Evolutionary conservation across 2,888 invertebrate genomes (phyloP).

Genomic region (Yponomeuta plumbellus): DNA sequence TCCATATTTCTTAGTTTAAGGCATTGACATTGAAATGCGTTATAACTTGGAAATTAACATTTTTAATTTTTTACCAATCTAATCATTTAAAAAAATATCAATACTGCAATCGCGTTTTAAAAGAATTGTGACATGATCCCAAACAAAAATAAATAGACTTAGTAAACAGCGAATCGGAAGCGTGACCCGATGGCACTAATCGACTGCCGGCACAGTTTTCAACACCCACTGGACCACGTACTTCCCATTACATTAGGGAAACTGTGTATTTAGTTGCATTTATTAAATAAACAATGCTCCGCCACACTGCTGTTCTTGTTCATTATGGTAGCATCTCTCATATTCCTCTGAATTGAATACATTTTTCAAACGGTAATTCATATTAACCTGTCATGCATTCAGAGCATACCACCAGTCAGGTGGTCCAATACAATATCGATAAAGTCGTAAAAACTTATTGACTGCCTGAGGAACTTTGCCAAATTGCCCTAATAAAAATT

Average conservation of each 20-base stretch:
- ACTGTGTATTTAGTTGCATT: neutral
- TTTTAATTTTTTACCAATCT: too few species aligned
- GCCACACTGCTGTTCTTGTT: too few species aligned
- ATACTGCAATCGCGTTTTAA: too few species aligned
- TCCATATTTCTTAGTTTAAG: too few species aligned
- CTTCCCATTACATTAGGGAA: neutral
- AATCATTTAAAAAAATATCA: too few species aligned
- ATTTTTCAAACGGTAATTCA: too few species aligned
- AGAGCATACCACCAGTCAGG: too few species aligned
- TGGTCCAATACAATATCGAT: neutral
- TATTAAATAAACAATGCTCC: neutral
- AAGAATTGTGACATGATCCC: neutral
- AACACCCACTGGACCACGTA: neutral
- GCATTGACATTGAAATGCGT: too few species aligned
- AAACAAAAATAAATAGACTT: neutral
- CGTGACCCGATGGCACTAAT: constrained; percentile 24
- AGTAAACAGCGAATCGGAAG: constrained; percentile 1
- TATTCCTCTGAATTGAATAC: too few species aligned
- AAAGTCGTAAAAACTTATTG: neutral
- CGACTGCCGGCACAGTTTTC: constrained; percentile 20
- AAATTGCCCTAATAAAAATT: neutral
- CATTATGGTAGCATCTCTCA: too few species aligned
- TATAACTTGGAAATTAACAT: too few species aligned
- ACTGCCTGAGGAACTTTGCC: neutral
- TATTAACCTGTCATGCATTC: too few species aligned